Base-by-base conservation (phyloP, 2,888 invertebrate species). In the Slavum lentiscoides region DNA sequence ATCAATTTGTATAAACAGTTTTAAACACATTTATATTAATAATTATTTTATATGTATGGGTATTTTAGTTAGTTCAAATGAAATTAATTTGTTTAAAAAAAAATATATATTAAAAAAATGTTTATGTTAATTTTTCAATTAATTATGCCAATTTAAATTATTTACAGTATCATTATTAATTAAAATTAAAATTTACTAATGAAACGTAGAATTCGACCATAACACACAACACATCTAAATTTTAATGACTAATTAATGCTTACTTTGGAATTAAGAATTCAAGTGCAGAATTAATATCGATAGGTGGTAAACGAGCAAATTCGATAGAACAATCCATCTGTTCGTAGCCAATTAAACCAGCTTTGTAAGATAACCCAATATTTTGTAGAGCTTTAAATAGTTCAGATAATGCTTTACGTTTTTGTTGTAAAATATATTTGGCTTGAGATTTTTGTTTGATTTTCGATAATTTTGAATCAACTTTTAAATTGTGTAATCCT, bases 341-440 rank as follows among this genome's bases (percentile, higher is more conserved):
- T 23, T 82, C 83, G 15, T 76, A 74, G 6, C 69, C 55, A 23
- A 83, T 82, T 11, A 93, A 87, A 2, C 97, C 97, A 0, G 91
- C 91, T 82, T 93, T 91, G 85, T 93, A 95, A 66, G 93, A 95
- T 2, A 97, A 86, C 0, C 96, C 95, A 83, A 93, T 88, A 82
- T 90, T 90, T 0, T 90, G 86, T 0, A 98, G 87, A 39, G 90
- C 89, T 86, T 94, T 94, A 86, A 97, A 97, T 67, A 97, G 88
- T 86, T 96, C 95, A 0, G 94, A 90, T 1, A 98, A 87, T 0
- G 93, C 92, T 87, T 94, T 92, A 53, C 94, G 91, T 86, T 96
- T 97, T 85, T 94, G 93, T 85, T 94, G 93, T 6, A 95, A 88
- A 74, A 95, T 92, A 85, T 91, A 91, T 85, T 94, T 94, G 0